Evolutionary conservation across 2,888 invertebrate genomes (phyloP).

Genomic region (Tiliacea citrago): DNA sequence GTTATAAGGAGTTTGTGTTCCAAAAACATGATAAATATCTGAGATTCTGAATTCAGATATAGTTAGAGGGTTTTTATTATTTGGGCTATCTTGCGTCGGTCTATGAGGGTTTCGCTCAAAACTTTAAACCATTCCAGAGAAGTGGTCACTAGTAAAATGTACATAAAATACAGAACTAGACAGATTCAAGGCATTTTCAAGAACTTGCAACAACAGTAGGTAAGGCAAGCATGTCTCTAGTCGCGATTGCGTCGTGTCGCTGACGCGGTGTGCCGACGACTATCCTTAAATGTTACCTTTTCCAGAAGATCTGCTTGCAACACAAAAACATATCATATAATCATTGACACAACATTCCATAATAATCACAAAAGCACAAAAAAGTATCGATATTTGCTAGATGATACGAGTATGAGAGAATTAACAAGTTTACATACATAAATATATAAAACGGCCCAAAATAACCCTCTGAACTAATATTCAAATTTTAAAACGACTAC

Average conservation of each 20-base stretch:
- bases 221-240: neutral
- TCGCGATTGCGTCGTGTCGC: neutral
- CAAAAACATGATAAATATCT: neutral
- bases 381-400: neutral
- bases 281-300: constrained; percentile 57
- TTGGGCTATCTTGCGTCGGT: neutral
- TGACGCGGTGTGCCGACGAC: neutral
- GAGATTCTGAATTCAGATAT: constrained; percentile 4
- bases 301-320: constrained; percentile 70
- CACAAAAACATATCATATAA: constrained; percentile 43
- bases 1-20: neutral
- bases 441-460: neutral
- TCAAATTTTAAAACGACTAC: neutral
- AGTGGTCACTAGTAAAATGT: neutral
- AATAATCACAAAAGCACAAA: neutral
- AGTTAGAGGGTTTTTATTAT: neutral
- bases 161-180: neutral
- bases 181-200: neutral
- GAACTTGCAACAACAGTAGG: neutral
- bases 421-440: neutral
- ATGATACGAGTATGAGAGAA: too few species aligned
- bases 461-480: neutral
- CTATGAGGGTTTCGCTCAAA: neutral
- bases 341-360: neutral
- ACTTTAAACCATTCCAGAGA: neutral